A percentile compares a stretch with the other conserved stretches of the same genome.
Evolutionary conservation across 2,797 vertebrate genomes (phyloP).

Genomic region (Melanotaenia trifasciata): DNA sequence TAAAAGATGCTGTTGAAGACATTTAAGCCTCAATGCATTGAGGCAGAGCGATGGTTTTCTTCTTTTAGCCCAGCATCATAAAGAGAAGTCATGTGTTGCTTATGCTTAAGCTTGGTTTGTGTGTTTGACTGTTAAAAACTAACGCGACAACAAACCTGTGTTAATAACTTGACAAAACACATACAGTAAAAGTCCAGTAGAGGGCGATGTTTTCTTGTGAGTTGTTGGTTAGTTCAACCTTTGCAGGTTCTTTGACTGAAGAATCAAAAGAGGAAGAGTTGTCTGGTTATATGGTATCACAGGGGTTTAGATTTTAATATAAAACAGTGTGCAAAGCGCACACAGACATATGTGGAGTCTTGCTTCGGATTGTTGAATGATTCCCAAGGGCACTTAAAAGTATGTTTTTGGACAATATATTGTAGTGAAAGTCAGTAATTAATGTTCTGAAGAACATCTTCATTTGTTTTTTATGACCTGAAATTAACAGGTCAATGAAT

Average conservation of each 20-base stretch:
- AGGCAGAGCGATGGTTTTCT: not conserved
- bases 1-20: not conserved
- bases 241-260: not conserved
- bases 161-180: not conserved
- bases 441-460: too few relatives aligned
- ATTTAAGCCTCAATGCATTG: not conserved
- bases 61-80: not conserved
- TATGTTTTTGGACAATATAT: too few relatives aligned
- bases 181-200: slow-evolving; percentile 45
- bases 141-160: not conserved
- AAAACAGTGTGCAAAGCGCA: not conserved
- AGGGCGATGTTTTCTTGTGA: slow-evolving; percentile 51
- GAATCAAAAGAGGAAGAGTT: not conserved
- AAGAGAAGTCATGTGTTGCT: not conserved
- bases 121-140: not conserved
- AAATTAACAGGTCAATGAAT: not conserved
- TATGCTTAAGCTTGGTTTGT: not conserved
- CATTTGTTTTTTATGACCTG: too few relatives aligned
- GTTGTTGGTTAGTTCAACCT: not conserved
- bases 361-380: not conserved
- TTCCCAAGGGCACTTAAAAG: not conserved
- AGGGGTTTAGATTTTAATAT: not conserved
- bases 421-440: too few relatives aligned
- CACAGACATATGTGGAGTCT: too few relatives aligned
- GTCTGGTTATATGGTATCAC: too few relatives aligned